Evolutionary conservation across 2,113 vertebrate genomes (phyloP), one percentile per base, ranked within the genome.

Genomic region (Xerus inauris): DNA sequence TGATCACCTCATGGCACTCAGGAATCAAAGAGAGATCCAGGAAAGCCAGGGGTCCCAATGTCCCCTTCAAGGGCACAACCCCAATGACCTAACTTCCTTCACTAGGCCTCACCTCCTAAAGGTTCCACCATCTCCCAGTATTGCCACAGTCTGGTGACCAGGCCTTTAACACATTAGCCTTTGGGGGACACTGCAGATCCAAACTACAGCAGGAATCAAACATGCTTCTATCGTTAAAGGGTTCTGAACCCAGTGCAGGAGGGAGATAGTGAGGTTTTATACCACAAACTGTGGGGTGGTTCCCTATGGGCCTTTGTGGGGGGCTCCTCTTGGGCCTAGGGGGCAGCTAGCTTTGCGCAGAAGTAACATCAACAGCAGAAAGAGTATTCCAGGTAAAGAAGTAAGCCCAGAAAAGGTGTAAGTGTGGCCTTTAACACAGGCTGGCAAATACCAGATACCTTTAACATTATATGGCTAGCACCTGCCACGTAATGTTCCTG

Each of bases 401-500:
- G 45, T 11, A 12, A 45, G 28, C 32, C 3, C 12, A 9, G 62
- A 10, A 19, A 47, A 65, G 57, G 3, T 62, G 5, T 2, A 10
- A 42, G 11, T 32, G 0, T 17, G 54, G 40, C 26, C 1, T 45
- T n/a, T 42, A 35, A 51, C 4, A 0, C 38, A 28, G 28, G 11
- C 8, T 8, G 24, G 22, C 8, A 17, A 30, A 20, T 24, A n/a
- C 28, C 32, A n/a, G 57, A 17, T 0, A 1, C 49, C 47, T 67
- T 71, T 13, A 73, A 42, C 38, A 26, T 42, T 12, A 2, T 8
- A 49, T 51, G 5, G 32, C 69, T 14, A 4, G 16, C 1, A 5
- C 51, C 38, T 57, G n/a, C 12, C 19, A 2, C 6, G 1, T 0
- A 8, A 2, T 6, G 8, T 73, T 69, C 26, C 35, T 3, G 1